Evolutionary conservation across 2,888 invertebrate genomes (phyloP), one percentile per base, ranked within the genome.

Genomic region (Syrphus vitripennis): DNA sequence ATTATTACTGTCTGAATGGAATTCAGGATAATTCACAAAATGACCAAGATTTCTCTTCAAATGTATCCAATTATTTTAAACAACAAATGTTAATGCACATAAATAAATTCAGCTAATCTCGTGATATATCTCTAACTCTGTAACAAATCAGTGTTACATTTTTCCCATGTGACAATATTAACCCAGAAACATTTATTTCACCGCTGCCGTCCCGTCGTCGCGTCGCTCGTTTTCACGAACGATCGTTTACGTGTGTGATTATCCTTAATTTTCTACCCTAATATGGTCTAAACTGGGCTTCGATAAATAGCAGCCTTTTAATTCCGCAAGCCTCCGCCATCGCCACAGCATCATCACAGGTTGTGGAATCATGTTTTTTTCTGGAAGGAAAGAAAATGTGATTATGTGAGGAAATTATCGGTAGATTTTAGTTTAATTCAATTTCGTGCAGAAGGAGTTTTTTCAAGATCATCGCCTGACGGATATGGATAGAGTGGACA

Each of bases 221-320:
- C 42, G 26, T 40, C 65, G n/a, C n/a, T n/a, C n/a, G n/a, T n/a
- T n/a, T n/a, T 71, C 83, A 84, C 81, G 84, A 84, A 77, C 80
- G 45, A 76, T 77, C 84, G 72, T 72, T 84, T 84, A 84, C 76
- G 42, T 26, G 48, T 55, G 48, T 55, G 57, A 81, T 84, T 84
- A 84, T 72, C 67, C 72, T 67, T 72, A 78, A 81, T 81, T 70
- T 55, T 70, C 76, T 61, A 34, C 45, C 55, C 76, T 81, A 74
- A 82, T 77, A 77, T 50, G 77, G 76, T 67, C 19, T 50, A 77
- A 77, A 55, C 48, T 50, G 57, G 59, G 9, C 3, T 57, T 19
- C 48, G 70, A 75, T 79, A 69, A 78, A 63, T 74, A 63, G 83
- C 72, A 69, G 83, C 77, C 69, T 81, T 76, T 84, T 76, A 76